phyloP scores from a whole-genome alignment of 2,888 invertebrate species.

The Aromia moschata region DNA sequence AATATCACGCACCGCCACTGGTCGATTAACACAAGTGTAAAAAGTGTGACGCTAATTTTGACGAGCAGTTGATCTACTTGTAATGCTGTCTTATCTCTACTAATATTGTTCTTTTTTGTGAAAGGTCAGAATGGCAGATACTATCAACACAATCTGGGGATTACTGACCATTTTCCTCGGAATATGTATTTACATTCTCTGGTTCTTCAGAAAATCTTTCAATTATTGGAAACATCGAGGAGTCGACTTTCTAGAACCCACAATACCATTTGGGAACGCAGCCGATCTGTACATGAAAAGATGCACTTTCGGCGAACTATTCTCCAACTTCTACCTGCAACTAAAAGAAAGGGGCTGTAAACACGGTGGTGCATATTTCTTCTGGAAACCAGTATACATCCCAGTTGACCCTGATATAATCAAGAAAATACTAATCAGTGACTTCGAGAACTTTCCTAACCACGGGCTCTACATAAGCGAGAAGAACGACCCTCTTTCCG shows the following conservation, averaged over 20 bases:
- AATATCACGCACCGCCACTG: too few species aligned
- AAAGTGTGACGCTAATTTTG: too few species aligned
- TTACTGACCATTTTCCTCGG: conserved; percentile 56
- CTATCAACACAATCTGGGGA: conserved; percentile 65
- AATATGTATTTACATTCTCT: conserved; percentile 19
- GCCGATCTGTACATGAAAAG: conserved; percentile 35
- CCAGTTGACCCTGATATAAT: conserved; percentile 50
- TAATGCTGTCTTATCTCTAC: too few species aligned
- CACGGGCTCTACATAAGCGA: conserved; percentile 43
- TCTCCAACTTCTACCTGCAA: conserved; percentile 36
- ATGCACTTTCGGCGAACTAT: conserved; percentile 40
- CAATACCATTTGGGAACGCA: conserved; percentile 47
- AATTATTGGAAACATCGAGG: conserved; percentile 45
- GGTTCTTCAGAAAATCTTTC: conserved; percentile 70
- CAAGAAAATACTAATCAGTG: conserved; percentile 66
- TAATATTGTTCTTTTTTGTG: too few species aligned
- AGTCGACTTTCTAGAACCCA: conserved; percentile 40
- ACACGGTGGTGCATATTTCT: conserved; percentile 54
- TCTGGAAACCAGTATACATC: conserved; percentile 57
- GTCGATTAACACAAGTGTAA: too few species aligned
- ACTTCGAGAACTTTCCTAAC: conserved; percentile 61
- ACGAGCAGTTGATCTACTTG: too few species aligned
- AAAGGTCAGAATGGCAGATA: not conserved
- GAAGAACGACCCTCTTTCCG: conserved; percentile 58
- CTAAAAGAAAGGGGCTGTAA: conserved; percentile 43